Percentiles rank a stretch among this genome's conserved stretches.
phyloP scores from a whole-genome alignment of 1,140 invertebrate species.

The Gryllus bimaculatus region DNA sequence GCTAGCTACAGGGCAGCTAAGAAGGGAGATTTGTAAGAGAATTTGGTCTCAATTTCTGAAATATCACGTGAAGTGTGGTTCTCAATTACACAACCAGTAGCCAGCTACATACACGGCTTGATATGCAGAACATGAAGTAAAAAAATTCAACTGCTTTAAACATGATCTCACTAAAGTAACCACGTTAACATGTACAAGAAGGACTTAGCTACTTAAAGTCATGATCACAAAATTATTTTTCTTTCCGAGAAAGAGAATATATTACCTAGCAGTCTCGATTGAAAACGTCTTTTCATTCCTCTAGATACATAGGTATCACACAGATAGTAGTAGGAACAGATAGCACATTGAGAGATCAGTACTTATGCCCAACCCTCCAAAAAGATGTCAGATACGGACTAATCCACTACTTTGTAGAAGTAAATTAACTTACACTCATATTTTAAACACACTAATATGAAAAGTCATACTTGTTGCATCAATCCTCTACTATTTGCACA shows the following conservation, averaged over 20 bases:
- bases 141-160: not conserved
- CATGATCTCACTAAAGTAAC: not conserved
- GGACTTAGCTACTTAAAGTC: not conserved
- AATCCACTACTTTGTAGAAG: not conserved
- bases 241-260: slow-evolving; percentile 4
- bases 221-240: not conserved
- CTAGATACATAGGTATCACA: not conserved
- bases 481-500: not conserved
- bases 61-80: not conserved
- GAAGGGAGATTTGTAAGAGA: not conserved
- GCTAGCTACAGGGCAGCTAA: not conserved
- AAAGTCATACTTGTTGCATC: not conserved
- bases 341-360: not conserved
- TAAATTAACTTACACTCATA: not conserved
- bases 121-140: slow-evolving; percentile 5
- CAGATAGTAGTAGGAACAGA: not conserved
- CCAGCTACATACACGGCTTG: slow-evolving; percentile 2
- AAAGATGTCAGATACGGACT: not conserved
- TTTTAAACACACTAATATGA: not conserved
- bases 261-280: slow-evolving; percentile 4
- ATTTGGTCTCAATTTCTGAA: not conserved
- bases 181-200: not conserved
- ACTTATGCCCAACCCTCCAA: not conserved
- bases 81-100: not conserved
- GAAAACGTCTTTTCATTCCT: not conserved